phyloP scores from a whole-genome alignment of 1,140 invertebrate species.

The Venturia canescens region DNA sequence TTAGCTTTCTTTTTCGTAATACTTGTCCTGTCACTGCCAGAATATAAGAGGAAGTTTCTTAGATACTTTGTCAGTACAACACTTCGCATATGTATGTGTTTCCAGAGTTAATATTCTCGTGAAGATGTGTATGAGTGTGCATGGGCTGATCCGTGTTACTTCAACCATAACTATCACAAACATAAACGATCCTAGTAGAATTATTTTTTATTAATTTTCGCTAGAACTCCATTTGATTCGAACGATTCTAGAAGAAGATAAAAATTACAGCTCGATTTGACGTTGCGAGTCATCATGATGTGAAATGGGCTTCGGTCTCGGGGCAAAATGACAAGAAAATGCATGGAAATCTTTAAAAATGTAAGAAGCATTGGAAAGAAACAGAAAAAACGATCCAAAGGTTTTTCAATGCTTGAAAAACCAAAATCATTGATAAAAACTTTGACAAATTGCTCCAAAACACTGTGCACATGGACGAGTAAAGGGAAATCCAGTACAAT shows the following conservation, averaged over 20 bases:
- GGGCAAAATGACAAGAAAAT: too few relatives aligned
- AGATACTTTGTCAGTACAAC: constrained; percentile 63
- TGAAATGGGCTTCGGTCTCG: too few relatives aligned
- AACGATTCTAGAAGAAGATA: too few relatives aligned
- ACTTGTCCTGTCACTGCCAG: constrained; percentile 73
- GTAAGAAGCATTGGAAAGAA: background rate
- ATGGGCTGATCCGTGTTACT: background rate
- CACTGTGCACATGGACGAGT: background rate
- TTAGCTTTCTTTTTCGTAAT: constrained; percentile 74
- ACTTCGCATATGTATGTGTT: background rate
- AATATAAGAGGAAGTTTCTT: constrained; percentile 66
- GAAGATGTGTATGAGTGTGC: background rate
- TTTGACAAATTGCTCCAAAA: background rate
- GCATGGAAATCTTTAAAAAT: too few relatives aligned
- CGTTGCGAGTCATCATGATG: too few relatives aligned
- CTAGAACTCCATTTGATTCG: too few relatives aligned
- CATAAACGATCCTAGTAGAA: background rate
- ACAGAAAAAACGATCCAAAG: background rate
- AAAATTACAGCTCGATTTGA: too few relatives aligned
- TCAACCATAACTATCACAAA: background rate
- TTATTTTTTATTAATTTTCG: too few relatives aligned
- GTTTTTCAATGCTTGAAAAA: too few relatives aligned
- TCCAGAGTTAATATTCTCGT: constrained; percentile 8
- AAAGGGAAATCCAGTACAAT: constrained; percentile 35
- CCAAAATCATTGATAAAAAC: background rate